Evolutionary conservation across 2,113 vertebrate species (phyloP), one percentile per base, ranked within the genome.

Genomic region (Trogon melanurus): DNA sequence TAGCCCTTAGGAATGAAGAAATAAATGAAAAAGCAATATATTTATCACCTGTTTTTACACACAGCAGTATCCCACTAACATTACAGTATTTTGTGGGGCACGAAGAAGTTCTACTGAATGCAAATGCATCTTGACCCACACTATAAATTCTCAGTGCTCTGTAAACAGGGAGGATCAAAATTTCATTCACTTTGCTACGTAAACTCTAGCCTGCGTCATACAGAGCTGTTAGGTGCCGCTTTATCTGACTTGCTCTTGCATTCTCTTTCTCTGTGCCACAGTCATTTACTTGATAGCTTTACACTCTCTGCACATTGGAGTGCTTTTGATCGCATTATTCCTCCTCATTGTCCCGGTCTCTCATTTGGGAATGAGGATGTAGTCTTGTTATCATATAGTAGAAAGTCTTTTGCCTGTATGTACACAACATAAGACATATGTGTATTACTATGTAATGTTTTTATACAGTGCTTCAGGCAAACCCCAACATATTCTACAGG

Each of bases 71-170:
- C 22, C 26, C 15, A n/a, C 8, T 70, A 38, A 50, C 10, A 13
- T 45, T 41, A 21, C 20, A 56, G 9, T 57, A 57, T 25, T 44
- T 76, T 64, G 1, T 15, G 29, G 13, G 12, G 9, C 0, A 0
- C 20, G 30, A 78, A 57, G 23, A 69, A 74, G 21, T 62, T 88
- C 15, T 86, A 47, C 30, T 25, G 61, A 41, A 69, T 61, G 50
- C 10, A 81, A 82, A 10, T 20, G 21, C 20, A 58, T 54, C 61
- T 87, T 75, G 29, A 50, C 26, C 36, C 7, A 25, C 41, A 10
- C 5, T 60, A 7, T 15, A 51, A 76, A 47, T 89, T 82, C 16
- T 57, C 53, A 65, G 57, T 79, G 50, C 23, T 69, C 16, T 47
- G 3, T 44, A 76, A 85, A 36, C 5, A 51, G 16, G 12, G 16